A percentile compares a stretch with the other conserved stretches of the same genome.
These are phyloP conservation scores for Andrena trimmerana DNA, from an alignment of 2,888 invertebrate genomes.

Conservation along the genomic window DNA sequence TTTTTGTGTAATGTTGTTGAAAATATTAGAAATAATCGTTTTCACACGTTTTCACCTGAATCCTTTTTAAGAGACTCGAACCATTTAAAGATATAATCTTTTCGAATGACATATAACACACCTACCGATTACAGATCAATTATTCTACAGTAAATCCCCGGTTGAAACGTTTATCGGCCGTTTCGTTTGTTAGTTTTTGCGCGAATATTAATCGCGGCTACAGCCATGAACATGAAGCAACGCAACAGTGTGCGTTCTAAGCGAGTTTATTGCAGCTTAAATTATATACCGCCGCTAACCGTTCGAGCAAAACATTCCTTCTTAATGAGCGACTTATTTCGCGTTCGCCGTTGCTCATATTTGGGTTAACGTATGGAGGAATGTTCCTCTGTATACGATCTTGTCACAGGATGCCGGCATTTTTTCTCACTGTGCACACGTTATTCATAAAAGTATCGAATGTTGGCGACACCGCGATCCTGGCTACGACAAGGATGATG, in stretches of 20 bases:
- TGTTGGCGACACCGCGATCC: slow-evolving; percentile 1
- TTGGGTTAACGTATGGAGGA: slow-evolving; percentile 83
- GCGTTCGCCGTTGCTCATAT: slow-evolving; percentile 74
- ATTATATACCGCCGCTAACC: slow-evolving; percentile 67
- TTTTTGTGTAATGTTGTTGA: background rate
- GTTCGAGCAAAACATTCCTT: slow-evolving; percentile 76
- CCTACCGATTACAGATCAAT: slow-evolving; percentile 44
- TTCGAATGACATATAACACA: slow-evolving; percentile 10
- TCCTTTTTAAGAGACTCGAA: background rate
- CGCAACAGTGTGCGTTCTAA: slow-evolving; percentile 40
- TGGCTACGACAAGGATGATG: background rate
- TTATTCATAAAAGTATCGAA: slow-evolving; percentile 45
- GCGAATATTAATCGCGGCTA: slow-evolving; percentile 31
- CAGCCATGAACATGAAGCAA: slow-evolving; percentile 28
- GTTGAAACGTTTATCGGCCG: slow-evolving; percentile 16
- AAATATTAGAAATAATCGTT: no score
- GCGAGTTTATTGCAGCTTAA: slow-evolving; percentile 65
- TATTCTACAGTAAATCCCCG: slow-evolving; percentile 40
- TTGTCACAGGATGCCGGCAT: slow-evolving; percentile 45
- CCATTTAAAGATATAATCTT: slow-evolving; percentile 14
- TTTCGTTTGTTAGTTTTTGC: slow-evolving; percentile 51
- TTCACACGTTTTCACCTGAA: no score
- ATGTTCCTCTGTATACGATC: slow-evolving; percentile 68
- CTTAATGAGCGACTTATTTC: slow-evolving; percentile 79
- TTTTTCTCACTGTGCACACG: background rate